Conservation (phyloP, 2,113 vertebrate genomes). For the Phylloscopus trochilus region DNA sequence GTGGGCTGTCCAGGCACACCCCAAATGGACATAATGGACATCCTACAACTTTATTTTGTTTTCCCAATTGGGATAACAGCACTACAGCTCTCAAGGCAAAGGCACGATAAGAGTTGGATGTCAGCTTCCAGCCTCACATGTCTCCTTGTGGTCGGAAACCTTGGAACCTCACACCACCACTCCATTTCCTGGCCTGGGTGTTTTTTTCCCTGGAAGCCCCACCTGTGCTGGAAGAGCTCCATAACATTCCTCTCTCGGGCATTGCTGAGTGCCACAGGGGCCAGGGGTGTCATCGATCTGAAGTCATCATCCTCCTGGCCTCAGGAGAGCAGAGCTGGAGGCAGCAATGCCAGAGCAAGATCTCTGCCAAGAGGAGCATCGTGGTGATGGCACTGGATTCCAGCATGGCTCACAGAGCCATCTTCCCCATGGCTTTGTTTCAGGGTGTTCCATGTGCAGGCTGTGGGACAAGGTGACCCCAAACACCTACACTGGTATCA, state of each 20-base stretch:
- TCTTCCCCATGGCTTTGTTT: background rate
- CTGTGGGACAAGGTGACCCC: background rate
- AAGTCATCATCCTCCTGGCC: background rate
- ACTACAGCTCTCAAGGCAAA: background rate
- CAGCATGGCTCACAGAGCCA: accelerated
- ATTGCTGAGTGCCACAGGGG: accelerated
- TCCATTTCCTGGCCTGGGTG: background rate
- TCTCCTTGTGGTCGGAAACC: background rate
- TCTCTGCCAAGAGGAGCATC: background rate
- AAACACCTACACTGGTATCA: background rate
- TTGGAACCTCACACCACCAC: background rate
- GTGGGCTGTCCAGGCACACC: background rate
- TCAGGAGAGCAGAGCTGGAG: background rate
- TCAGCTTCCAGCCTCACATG: background rate
- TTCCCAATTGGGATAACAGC: background rate
- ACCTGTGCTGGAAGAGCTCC: background rate
- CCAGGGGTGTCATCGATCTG: accelerated
- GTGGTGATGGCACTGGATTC: accelerated
- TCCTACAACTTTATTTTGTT: background rate
- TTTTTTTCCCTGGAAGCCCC: background rate
- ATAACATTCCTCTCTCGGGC: accelerated
- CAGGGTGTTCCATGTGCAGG: background rate
- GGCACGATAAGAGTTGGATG: accelerated
- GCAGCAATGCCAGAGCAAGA: background rate
- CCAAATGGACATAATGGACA: background rate